phyloP scores from a whole-genome alignment of 2,113 vertebrate genomes.

The Oophaga pumilio region DNA sequence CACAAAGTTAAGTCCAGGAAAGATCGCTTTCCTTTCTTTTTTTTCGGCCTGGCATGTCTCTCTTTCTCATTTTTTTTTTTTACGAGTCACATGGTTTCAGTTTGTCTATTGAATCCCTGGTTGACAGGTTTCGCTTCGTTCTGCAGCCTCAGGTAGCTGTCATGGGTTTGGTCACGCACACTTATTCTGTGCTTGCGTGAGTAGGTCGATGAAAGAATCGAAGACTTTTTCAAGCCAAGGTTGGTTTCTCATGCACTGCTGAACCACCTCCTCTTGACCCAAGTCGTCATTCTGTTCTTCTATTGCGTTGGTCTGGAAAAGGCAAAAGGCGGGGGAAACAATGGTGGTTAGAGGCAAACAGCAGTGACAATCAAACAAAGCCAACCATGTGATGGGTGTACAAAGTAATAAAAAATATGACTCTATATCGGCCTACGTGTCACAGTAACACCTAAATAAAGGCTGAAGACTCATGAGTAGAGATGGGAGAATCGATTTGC shows the following conservation, averaged over 20 bases:
- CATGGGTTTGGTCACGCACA: conserved; percentile 65
- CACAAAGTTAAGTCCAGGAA: conserved; percentile 46
- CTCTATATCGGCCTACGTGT: no score
- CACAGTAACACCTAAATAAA: no score
- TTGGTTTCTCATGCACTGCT: conserved; percentile 92
- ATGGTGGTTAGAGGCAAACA: background rate
- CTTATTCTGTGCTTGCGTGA: conserved; percentile 75
- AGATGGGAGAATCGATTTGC: no score
- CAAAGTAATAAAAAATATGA: no score
- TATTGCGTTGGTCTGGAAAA: conserved; percentile 80
- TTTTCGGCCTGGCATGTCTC: conserved; percentile 29
- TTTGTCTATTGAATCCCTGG: conserved; percentile 42
- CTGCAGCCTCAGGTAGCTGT: background rate
- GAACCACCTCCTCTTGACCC: conserved; percentile 91
- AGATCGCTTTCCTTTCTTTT: conserved; percentile 30
- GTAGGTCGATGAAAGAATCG: conserved; percentile 84
- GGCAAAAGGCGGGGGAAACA: background rate
- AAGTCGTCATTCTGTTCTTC: conserved; percentile 85
- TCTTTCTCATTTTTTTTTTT: conserved; percentile 22
- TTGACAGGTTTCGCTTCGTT: conserved; percentile 9
- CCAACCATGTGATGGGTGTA: background rate
- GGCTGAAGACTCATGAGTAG: no score
- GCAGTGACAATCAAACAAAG: background rate
- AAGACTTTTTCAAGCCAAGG: conserved; percentile 87
- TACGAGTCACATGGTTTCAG: conserved; percentile 38